Evolutionary conservation across 2,113 vertebrate genomes (phyloP).

Genomic region (Ceratotherium simum): DNA sequence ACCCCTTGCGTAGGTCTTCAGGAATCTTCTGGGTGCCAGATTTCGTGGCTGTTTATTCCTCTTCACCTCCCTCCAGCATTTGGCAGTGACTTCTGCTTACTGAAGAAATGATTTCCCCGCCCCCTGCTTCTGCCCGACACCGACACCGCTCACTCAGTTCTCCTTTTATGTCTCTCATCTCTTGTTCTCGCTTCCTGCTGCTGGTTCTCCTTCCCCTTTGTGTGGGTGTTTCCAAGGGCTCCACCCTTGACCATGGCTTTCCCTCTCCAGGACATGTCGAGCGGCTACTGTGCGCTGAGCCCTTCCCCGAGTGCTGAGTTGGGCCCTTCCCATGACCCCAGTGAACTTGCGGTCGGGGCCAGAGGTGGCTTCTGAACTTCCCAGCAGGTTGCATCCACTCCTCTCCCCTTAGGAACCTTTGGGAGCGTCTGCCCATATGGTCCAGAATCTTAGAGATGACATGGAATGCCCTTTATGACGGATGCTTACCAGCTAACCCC

Average conservation of each 20-base stretch:
- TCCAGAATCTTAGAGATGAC: background rate
- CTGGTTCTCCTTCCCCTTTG: background rate
- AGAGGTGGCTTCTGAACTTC: background rate
- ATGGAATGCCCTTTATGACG: fast-evolving
- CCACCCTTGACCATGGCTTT: background rate
- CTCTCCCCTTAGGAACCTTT: background rate
- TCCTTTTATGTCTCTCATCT: background rate
- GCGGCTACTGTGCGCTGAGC: background rate
- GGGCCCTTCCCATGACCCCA: background rate
- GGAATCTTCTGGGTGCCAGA: background rate
- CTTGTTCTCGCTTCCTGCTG: slow-evolving; percentile 40
- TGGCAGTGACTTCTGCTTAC: background rate
- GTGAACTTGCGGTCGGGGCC: background rate
- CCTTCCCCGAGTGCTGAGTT: background rate
- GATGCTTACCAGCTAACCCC: background rate
- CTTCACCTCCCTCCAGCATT: background rate
- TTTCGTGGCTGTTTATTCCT: background rate
- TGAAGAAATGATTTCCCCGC: fast-evolving
- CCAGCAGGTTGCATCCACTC: fast-evolving
- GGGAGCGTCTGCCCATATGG: background rate
- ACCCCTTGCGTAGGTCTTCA: background rate
- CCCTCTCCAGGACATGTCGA: background rate
- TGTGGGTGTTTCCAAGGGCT: background rate
- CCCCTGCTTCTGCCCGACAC: background rate
- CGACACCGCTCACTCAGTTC: background rate